A percentile compares a stretch with the other conserved stretches of the same genome.
Evolutionary conservation across 2,888 invertebrate species (phyloP).

Genomic region (Pyrgus malvae): DNA sequence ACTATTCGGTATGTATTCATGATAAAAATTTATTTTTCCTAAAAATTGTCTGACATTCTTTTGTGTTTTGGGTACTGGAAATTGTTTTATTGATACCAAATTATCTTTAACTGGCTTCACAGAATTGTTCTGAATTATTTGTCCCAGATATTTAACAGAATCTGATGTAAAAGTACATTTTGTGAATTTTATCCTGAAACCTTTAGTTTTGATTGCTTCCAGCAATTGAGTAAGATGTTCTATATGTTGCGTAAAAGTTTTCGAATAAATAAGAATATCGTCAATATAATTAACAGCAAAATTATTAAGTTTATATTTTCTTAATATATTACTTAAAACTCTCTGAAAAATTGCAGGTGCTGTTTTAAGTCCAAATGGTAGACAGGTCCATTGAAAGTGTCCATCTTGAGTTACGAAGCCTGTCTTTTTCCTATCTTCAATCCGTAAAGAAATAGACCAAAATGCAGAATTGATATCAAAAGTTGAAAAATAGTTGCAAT

Average conservation of each 20-base stretch:
- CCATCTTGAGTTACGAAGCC: constrained; percentile 37
- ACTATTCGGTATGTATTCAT: constrained; percentile 11
- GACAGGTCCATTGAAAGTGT: constrained; percentile 39
- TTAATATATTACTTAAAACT: constrained; percentile 34
- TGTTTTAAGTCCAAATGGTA: constrained; percentile 44
- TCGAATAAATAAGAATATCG: constrained; percentile 29
- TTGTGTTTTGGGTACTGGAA: constrained; percentile 28
- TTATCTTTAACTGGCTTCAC: constrained; percentile 12
- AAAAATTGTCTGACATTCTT: constrained; percentile 32
- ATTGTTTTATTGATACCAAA: constrained; percentile 3
- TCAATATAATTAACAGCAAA: constrained; percentile 24
- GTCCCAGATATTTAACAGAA: constrained; percentile 36
- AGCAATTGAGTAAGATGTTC: constrained; percentile 7
- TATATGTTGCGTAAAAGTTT: constrained; percentile 24
- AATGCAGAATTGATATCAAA: constrained; percentile 52
- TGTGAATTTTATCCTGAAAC: constrained; percentile 37
- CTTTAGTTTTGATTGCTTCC: constrained; percentile 34
- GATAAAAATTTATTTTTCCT: constrained; percentile 29
- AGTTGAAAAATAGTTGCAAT: constrained; percentile 43
- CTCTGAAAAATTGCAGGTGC: constrained; percentile 42
- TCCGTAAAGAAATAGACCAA: constrained; percentile 48
- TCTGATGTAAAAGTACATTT: constrained; percentile 37
- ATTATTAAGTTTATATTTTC: constrained; percentile 28
- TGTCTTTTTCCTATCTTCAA: constrained; percentile 44
- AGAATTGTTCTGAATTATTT: constrained; percentile 37